Evolutionary conservation across 2,113 vertebrate genomes (phyloP), one percentile per base, ranked within the genome.

Genomic region (Lepus timidus): DNA sequence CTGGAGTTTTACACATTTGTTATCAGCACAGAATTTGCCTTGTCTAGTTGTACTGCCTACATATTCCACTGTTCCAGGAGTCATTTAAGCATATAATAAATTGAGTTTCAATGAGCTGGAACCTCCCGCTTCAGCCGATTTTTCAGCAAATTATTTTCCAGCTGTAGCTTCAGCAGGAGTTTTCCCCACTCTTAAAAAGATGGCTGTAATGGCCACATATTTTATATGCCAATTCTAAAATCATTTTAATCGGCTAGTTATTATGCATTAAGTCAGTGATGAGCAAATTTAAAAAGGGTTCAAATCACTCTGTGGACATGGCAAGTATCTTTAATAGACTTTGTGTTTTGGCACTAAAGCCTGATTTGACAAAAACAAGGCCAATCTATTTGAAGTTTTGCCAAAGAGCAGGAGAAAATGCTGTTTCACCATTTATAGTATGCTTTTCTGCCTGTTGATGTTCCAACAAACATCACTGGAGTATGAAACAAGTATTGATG

Each of bases 101-200:
- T 97, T 97, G 96, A 95, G 97, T 97, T 97, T 97, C 96, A 97
- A 97, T 96, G 97, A 96, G 95, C 97, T 97, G 96, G 96, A 97
- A 97, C 95, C 96, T 97, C 95, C 96, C 3, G 88, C 90, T 97
- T 97, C 95, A 96, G 94, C 96, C 20, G 94, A 97, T 95, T 94
- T 97, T 97, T 97, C 92, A 95, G 95, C 96, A 97, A 98, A 97
- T 97, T 95, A 97, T 97, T 96, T 97, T 97, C 93, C 91, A 95
- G 92, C 93, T 95, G 92, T 91, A 96, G 85, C 70, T 97, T 95
- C 75, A 67, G 82, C 85, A 94, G 93, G 80, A 97, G 88, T 90
- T 94, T 97, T 94, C 90, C 92, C 64, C 61, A 90, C 44, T 96
- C 86, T 75, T 93, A 73, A 93, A 93, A 94, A 92, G 80, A 94